A percentile compares a stretch with the other conserved stretches of the same genome.
Evolutionary conservation across 2,888 invertebrate species (phyloP).

Genomic region (Hypena proboscidalis): DNA sequence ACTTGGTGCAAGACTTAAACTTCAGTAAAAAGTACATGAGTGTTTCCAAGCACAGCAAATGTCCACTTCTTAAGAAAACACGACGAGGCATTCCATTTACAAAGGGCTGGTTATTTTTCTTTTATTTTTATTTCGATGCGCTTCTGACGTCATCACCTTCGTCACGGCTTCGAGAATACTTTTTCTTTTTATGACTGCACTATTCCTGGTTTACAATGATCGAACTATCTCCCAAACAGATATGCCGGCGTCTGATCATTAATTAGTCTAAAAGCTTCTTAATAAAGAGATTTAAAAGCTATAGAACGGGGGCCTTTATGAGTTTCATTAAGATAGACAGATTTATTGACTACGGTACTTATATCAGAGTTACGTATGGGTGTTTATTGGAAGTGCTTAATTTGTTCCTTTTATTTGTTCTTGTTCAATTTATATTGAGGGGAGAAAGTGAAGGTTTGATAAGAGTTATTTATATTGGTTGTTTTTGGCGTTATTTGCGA

Average conservation of each 20-base stretch:
- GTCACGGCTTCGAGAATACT: slow-evolving; percentile 49
- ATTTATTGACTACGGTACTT: slow-evolving; percentile 50
- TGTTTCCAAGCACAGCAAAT: slow-evolving; percentile 49
- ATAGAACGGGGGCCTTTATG: slow-evolving; percentile 63
- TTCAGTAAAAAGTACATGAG: too few relatives aligned
- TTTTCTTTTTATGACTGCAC: slow-evolving; percentile 55
- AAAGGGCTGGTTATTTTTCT: slow-evolving; percentile 63
- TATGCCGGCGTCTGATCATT: slow-evolving; percentile 60
- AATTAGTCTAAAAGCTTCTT: slow-evolving; percentile 68
- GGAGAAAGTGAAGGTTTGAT: too few relatives aligned
- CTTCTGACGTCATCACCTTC: slow-evolving; percentile 66
- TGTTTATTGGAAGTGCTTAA: slow-evolving; percentile 30
- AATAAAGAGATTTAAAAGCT: slow-evolving; percentile 68
- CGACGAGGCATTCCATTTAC: slow-evolving; percentile 66
- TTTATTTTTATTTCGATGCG: slow-evolving; percentile 59
- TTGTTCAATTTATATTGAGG: background rate
- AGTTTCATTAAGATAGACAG: slow-evolving; percentile 63
- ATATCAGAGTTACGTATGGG: slow-evolving; percentile 29
- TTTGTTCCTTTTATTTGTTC: slow-evolving; percentile 21
- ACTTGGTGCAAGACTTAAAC: too few relatives aligned
- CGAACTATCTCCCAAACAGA: slow-evolving; percentile 54
- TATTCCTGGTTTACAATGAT: slow-evolving; percentile 61
- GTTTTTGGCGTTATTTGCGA: too few relatives aligned
- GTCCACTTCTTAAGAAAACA: slow-evolving; percentile 61
- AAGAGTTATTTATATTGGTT: too few relatives aligned